phyloP scores from a whole-genome alignment of 2,113 vertebrate species.

The Mohoua ochrocephala region DNA sequence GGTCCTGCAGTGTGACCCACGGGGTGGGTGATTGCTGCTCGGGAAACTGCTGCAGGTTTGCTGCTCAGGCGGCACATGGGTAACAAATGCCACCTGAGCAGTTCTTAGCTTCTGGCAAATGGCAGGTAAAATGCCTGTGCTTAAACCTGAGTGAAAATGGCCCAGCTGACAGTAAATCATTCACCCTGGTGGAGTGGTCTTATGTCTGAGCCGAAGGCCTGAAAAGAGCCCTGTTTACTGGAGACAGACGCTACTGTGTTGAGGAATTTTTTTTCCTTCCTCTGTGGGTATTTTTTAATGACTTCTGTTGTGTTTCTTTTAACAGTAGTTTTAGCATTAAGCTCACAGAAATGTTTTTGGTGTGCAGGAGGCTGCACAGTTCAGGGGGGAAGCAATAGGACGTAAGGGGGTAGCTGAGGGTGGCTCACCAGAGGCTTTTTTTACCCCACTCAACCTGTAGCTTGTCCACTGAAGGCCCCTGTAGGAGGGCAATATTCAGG shows the following conservation, averaged over 20 bases:
- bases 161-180: not conserved
- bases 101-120: not conserved
- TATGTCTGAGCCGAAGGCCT: not conserved
- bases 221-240: not conserved
- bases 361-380: not conserved
- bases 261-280: not conserved
- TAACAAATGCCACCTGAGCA: not conserved
- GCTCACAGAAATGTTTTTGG: not conserved
- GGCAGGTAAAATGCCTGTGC: not conserved
- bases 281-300: not conserved
- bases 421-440: not conserved
- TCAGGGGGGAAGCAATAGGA: not conserved
- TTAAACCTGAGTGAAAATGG: not conserved
- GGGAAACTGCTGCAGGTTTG: not conserved
- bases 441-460: not conserved
- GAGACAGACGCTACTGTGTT: not conserved
- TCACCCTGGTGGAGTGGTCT: not conserved
- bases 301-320: not conserved
- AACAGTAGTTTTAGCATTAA: not conserved
- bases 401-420: accelerated
- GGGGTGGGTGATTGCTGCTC: not conserved
- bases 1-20: not conserved
- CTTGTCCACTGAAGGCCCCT: not conserved
- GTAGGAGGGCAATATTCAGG: not conserved
- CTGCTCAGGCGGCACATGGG: accelerated